phyloP scores from a whole-genome alignment of 2,888 invertebrate species.

The Lasioglossum leucozonium region DNA sequence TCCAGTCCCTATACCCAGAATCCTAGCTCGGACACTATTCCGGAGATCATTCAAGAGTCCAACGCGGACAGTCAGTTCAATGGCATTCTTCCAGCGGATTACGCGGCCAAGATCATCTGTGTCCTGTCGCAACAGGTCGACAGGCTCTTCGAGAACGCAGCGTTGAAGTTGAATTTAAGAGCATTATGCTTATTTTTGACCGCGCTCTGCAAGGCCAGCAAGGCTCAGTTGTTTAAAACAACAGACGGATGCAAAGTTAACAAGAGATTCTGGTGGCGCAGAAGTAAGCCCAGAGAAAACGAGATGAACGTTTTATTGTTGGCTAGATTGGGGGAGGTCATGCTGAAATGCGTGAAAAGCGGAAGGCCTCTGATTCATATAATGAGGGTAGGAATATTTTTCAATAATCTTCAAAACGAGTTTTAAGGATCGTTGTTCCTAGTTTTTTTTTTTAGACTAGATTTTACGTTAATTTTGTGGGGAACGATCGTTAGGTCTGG shows the following conservation, averaged over 20 bases:
- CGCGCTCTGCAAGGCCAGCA: conserved; percentile 94
- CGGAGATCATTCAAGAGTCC: conserved; percentile 88
- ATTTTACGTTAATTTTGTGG: not conserved
- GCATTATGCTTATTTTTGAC: conserved; percentile 93
- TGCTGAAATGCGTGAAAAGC: conserved; percentile 93
- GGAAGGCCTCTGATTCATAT: conserved; percentile 95
- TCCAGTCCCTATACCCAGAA: conserved; percentile 88
- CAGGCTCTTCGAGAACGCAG: conserved; percentile 95
- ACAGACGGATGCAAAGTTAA: conserved; percentile 76
- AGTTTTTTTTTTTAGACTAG: not conserved
- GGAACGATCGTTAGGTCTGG: conserved; percentile 87
- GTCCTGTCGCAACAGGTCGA: conserved; percentile 96
- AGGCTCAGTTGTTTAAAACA: conserved; percentile 87
- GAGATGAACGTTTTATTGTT: conserved; percentile 87
- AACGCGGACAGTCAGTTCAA: conserved; percentile 86
- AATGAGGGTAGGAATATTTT: conserved; percentile 87
- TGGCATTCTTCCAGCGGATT: conserved; percentile 89
- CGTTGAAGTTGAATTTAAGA: conserved; percentile 93
- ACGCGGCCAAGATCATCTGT: conserved; percentile 95
- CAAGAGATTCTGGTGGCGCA: conserved; percentile 83
- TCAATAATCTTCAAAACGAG: not conserved
- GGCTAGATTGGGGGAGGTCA: conserved; percentile 94
- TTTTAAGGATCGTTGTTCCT: not conserved
- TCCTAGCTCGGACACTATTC: conserved; percentile 87
- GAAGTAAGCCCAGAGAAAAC: conserved; percentile 81